Percentiles rank a stretch among this genome's conserved stretches.
phyloP scores from a whole-genome alignment of 1,140 invertebrate species.

The Drosophila teissieri region DNA sequence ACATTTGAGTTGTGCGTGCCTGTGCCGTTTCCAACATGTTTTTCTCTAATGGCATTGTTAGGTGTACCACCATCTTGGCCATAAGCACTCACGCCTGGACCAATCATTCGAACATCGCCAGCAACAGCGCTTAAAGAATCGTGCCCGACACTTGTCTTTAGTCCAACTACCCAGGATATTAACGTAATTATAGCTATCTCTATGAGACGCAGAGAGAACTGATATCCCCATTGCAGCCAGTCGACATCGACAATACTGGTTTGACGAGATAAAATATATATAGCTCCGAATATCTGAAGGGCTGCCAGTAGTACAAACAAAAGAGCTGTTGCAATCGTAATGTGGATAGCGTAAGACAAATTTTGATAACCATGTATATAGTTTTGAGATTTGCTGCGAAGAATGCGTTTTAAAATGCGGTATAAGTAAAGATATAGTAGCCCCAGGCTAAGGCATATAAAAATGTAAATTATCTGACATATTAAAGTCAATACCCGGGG shows the following conservation, averaged over 20 bases:
- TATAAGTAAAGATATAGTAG: slow-evolving; percentile 94
- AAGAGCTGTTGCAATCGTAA: slow-evolving; percentile 93
- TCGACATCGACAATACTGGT: slow-evolving; percentile 81
- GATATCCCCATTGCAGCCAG: slow-evolving; percentile 96
- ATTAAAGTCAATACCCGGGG: slow-evolving; percentile 88
- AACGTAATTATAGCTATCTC: slow-evolving; percentile 93
- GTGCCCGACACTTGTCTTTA: slow-evolving; percentile 86
- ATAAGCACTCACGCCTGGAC: slow-evolving; percentile 25
- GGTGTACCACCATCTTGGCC: slow-evolving; percentile 10
- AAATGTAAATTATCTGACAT: slow-evolving; percentile 92
- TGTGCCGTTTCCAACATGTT: slow-evolving; percentile 85
- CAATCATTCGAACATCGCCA: slow-evolving; percentile 44
- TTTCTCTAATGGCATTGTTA: slow-evolving; percentile 63
- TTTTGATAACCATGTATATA: slow-evolving; percentile 89
- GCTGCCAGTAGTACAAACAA: slow-evolving; percentile 92
- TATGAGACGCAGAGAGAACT: slow-evolving; percentile 92
- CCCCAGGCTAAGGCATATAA: slow-evolving; percentile 91
- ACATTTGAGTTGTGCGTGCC: slow-evolving; percentile 85
- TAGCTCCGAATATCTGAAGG: slow-evolving; percentile 91
- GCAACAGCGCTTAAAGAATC: slow-evolving; percentile 27
- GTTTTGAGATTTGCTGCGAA: slow-evolving; percentile 88
- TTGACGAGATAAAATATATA: slow-evolving; percentile 85
- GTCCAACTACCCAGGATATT: slow-evolving; percentile 92
- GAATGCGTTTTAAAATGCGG: slow-evolving; percentile 87
- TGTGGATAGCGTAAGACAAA: slow-evolving; percentile 92